A percentile compares a stretch with the other conserved stretches of the same genome.
These are phyloP conservation scores for Leguminivora glycinivorella DNA, from an alignment of 1,140 invertebrate genomes.

Conservation along the genomic window DNA sequence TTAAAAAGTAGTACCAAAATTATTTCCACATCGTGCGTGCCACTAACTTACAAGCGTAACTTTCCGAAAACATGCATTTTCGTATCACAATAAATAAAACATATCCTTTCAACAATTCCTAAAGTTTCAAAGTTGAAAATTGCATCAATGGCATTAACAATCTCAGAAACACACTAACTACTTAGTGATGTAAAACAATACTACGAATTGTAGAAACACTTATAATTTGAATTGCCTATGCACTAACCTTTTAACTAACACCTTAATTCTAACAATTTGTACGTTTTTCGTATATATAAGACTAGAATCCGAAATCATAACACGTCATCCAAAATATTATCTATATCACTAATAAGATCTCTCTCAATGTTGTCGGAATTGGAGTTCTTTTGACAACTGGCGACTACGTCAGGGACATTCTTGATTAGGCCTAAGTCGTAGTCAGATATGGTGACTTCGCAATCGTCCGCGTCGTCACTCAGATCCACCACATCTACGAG, in stretches of 20 bases:
- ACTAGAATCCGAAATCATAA: constrained; percentile 51
- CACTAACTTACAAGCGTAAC: neutral
- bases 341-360: constrained; percentile 59
- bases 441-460: constrained; percentile 51
- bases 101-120: neutral
- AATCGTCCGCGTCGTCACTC: constrained; percentile 61
- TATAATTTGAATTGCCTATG: constrained; percentile 8
- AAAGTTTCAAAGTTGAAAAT: neutral
- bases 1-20: constrained; percentile 35
- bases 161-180: neutral
- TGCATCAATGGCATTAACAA: constrained; percentile 2
- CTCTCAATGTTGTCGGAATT: constrained; percentile 42
- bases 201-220: neutral
- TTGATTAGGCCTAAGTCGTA: constrained; percentile 56
- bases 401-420: constrained; percentile 69
- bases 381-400: constrained; percentile 57
- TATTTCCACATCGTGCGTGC: constrained; percentile 17
- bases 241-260: constrained; percentile 11
- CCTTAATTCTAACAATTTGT: neutral
- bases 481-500: constrained; percentile 64
- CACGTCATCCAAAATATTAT: constrained; percentile 55
- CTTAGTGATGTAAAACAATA: neutral
- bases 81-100: neutral
- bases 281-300: constrained; percentile 18
- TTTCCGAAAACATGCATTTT: neutral